A percentile compares a stretch with the other conserved stretches of the same genome.
These are phyloP conservation scores for Arizona elegans DNA, from an alignment of 2,113 vertebrate genomes.

Conservation along the genomic window DNA sequence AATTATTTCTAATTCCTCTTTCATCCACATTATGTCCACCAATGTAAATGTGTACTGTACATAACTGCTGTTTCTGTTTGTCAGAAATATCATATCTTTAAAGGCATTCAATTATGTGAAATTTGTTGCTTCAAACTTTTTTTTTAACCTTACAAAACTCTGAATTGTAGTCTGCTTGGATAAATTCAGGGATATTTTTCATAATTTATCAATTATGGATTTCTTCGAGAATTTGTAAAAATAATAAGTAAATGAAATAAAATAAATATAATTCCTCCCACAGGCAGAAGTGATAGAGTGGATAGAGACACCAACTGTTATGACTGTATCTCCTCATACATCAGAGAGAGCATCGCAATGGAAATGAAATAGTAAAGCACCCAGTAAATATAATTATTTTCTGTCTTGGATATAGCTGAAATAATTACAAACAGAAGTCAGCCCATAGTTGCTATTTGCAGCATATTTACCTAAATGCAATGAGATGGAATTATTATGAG, in stretches of 20 bases:
- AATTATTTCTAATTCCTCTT: background rate
- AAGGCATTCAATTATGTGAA: background rate
- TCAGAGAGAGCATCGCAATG: background rate
- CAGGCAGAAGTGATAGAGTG: background rate
- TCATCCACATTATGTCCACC: background rate
- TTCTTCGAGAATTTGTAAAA: background rate
- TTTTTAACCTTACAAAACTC: background rate
- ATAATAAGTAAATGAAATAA: background rate
- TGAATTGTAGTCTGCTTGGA: background rate
- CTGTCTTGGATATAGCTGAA: background rate
- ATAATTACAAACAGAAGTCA: background rate
- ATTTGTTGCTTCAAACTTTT: background rate
- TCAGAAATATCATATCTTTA: background rate
- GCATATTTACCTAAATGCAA: background rate
- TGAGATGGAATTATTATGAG: background rate
- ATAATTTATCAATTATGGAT: background rate
- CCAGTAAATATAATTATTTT: background rate
- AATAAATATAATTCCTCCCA: background rate
- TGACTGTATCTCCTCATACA: background rate
- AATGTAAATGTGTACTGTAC: background rate
- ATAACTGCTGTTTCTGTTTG: background rate
- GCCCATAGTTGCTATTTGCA: background rate
- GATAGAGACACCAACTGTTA: background rate
- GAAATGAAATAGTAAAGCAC: background rate
- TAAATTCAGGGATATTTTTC: background rate